Percentiles rank a stretch among this genome's conserved stretches.
Evolutionary conservation across 1,140 invertebrate genomes (phyloP).

Genomic region (Ruditapes philippinarum): DNA sequence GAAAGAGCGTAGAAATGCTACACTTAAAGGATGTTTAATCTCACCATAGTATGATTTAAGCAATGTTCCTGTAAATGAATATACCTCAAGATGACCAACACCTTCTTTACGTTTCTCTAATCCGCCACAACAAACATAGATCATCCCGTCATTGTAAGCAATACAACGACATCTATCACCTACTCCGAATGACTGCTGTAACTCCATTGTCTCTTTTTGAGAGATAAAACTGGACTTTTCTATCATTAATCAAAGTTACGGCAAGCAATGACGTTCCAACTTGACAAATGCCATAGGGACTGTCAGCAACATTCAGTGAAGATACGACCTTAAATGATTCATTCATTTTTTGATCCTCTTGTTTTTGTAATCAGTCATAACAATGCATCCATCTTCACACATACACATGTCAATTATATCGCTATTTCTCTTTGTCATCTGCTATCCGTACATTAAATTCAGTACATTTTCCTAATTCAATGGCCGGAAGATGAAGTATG

Average conservation of each 20-base stretch:
- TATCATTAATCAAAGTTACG: not conserved
- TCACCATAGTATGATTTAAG: not conserved
- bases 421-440: not conserved
- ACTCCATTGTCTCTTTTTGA: not conserved
- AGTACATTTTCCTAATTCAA: not conserved
- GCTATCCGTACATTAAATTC: not conserved
- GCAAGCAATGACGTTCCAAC: not conserved
- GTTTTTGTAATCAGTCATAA: not conserved
- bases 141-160: not conserved
- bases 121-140: constrained; percentile 2
- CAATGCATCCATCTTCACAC: not conserved
- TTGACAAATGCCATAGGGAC: not conserved
- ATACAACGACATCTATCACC: not conserved
- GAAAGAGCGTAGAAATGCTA: not conserved
- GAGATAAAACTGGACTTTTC: constrained; percentile 1
- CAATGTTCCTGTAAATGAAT: not conserved
- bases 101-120: not conserved
- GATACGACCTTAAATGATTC: not conserved
- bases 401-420: not conserved
- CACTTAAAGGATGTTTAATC: not conserved
- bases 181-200: not conserved
- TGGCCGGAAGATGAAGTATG: not conserved
- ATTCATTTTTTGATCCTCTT: not conserved
- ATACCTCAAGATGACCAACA: not conserved
- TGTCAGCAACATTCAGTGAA: not conserved